Evolutionary conservation across 2,888 invertebrate genomes (phyloP).

Genomic region (Tetranychus truncatus): DNA sequence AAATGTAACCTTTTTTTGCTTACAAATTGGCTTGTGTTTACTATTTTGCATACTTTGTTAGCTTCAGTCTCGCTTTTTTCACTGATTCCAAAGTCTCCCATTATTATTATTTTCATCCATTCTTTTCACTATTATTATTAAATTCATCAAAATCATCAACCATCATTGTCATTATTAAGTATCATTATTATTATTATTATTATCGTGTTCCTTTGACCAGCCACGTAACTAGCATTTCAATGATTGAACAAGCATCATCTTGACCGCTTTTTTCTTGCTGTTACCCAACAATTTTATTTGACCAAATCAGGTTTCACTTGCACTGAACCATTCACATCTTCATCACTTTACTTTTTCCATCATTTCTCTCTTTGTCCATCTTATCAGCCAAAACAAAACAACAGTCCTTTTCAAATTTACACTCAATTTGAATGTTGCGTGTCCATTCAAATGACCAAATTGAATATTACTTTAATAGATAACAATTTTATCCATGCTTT

Average conservation of each 20-base stretch:
- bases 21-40: not conserved
- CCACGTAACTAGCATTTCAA: not conserved
- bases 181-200: not conserved
- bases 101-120: not conserved
- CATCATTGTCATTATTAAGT: not conserved
- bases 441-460: not conserved
- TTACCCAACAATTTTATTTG: not conserved
- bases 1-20: not conserved
- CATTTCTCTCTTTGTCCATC: not conserved
- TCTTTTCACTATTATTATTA: not conserved
- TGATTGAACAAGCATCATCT: not conserved
- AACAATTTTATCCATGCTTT: not conserved
- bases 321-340: not conserved
- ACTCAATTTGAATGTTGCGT: not conserved
- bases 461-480: not conserved
- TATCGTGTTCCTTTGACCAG: not conserved
- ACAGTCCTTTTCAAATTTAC: not conserved
- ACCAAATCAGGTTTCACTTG: constrained; percentile 1
- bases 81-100: not conserved
- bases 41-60: not conserved
- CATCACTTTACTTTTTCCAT: not conserved
- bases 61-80: not conserved
- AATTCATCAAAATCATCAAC: not conserved
- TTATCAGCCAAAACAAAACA: not conserved
- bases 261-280: not conserved